Conservation (phyloP, 2,113 vertebrate species). For the Rhagologus leucostigma region DNA sequence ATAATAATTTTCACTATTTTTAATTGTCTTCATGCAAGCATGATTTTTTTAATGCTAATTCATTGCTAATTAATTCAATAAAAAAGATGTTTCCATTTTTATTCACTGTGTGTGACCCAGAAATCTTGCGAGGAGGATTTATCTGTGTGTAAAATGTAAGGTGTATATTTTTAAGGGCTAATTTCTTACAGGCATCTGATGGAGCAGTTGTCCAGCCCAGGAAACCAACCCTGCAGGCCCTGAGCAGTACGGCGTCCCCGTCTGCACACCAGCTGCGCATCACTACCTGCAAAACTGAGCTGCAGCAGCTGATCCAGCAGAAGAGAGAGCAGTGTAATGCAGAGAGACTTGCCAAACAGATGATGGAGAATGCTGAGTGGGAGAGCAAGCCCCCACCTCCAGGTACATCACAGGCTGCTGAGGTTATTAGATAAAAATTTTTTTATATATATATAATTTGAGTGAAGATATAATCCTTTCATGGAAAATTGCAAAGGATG, state of each 20-base stretch:
- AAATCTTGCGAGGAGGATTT: background rate
- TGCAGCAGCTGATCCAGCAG: constrained; percentile 94
- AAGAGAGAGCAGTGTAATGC: constrained; percentile 93
- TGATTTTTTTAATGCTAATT: background rate
- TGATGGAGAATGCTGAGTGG: constrained; percentile 98
- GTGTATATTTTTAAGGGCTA: background rate
- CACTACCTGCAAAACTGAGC: constrained; percentile 90
- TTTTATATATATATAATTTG: background rate
- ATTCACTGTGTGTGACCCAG: background rate
- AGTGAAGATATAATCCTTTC: background rate
- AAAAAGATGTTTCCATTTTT: background rate
- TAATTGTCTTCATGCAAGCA: background rate
- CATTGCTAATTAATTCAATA: background rate
- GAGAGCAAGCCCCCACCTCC: constrained; percentile 93
- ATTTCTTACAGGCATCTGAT: constrained; percentile 75
- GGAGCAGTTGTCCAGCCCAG: constrained; percentile 70
- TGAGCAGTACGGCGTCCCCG: constrained; percentile 67
- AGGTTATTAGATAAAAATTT: background rate
- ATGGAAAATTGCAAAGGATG: background rate
- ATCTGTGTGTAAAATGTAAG: background rate
- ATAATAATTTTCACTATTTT: background rate
- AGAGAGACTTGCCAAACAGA: constrained; percentile 91
- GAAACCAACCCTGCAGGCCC: constrained; percentile 76
- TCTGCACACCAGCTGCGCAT: constrained; percentile 87
- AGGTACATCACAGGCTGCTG: constrained; percentile 68